Conservation (phyloP, 1,140 invertebrate species). For the Polypedilum vanderplanki region DNA sequence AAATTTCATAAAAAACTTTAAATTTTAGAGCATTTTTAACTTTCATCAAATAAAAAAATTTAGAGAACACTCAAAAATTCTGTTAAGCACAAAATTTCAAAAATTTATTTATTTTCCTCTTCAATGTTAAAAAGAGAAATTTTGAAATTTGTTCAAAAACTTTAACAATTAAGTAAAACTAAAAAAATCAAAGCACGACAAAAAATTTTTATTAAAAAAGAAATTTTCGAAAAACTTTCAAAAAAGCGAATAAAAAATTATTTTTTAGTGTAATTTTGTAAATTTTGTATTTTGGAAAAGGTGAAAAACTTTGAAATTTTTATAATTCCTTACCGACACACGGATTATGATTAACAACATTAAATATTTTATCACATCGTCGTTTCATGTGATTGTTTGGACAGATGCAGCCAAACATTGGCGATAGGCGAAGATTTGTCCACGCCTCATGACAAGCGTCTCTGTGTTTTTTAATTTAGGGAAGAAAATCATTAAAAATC, state of each 20-base stretch:
- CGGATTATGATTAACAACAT: conserved; percentile 80
- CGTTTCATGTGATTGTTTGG: conserved; percentile 81
- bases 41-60: too few relatives aligned
- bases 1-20: too few relatives aligned
- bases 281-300: neutral
- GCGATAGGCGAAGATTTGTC: conserved; percentile 71
- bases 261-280: neutral
- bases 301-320: neutral
- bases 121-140: too few relatives aligned
- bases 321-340: conserved; percentile 71
- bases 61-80: too few relatives aligned
- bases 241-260: neutral
- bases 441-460: conserved; percentile 75
- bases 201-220: neutral
- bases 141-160: neutral
- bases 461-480: conserved; percentile 47
- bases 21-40: too few relatives aligned
- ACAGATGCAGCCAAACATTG: conserved; percentile 85
- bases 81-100: too few relatives aligned
- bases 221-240: neutral
- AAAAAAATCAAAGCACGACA: neutral
- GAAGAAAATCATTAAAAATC: conserved; percentile 26
- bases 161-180: neutral
- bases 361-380: conserved; percentile 77
- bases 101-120: too few relatives aligned